These are phyloP conservation scores for Clarias platycephalus DNA, from an alignment of 2,797 vertebrate species.

Conservation along the genomic window DNA sequence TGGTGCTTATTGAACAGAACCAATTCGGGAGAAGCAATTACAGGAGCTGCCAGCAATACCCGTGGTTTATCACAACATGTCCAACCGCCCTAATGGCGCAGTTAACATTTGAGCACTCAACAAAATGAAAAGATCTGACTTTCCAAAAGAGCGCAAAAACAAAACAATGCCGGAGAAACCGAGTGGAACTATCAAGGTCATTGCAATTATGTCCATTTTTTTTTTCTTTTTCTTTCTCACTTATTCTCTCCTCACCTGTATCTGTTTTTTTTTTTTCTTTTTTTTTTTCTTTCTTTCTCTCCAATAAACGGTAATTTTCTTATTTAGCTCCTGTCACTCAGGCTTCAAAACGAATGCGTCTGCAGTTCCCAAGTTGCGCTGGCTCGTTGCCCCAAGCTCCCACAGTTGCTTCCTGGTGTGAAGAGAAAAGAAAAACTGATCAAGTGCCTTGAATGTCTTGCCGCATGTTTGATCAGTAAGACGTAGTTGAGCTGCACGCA, in stretches of 20 bases:
- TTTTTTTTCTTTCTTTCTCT: too few relatives aligned
- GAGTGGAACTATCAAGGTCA: constrained; percentile 45
- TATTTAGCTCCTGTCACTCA: constrained; percentile 40
- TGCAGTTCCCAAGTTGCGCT: constrained; percentile 24
- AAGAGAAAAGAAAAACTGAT: constrained; percentile 43
- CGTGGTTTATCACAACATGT: constrained; percentile 56
- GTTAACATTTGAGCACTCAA: constrained; percentile 54
- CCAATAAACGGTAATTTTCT: constrained; percentile 35
- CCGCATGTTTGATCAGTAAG: not conserved
- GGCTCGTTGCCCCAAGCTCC: constrained; percentile 23
- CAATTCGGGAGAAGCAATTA: constrained; percentile 60
- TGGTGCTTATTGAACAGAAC: constrained; percentile 58
- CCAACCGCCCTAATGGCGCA: constrained; percentile 52
- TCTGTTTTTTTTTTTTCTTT: constrained; percentile 4
- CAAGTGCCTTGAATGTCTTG: not conserved
- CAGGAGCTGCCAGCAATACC: constrained; percentile 57
- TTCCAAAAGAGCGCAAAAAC: constrained; percentile 29
- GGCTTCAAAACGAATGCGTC: constrained; percentile 16
- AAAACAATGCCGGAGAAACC: constrained; percentile 38
- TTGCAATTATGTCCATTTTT: constrained; percentile 29
- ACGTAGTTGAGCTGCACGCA: not conserved
- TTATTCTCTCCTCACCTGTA: not conserved
- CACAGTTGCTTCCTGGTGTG: constrained; percentile 42
- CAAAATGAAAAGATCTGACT: constrained; percentile 56
- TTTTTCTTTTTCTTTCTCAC: not conserved